Base-by-base conservation (phyloP, 2,888 invertebrate species). In the Heteromurus nitidus region DNA sequence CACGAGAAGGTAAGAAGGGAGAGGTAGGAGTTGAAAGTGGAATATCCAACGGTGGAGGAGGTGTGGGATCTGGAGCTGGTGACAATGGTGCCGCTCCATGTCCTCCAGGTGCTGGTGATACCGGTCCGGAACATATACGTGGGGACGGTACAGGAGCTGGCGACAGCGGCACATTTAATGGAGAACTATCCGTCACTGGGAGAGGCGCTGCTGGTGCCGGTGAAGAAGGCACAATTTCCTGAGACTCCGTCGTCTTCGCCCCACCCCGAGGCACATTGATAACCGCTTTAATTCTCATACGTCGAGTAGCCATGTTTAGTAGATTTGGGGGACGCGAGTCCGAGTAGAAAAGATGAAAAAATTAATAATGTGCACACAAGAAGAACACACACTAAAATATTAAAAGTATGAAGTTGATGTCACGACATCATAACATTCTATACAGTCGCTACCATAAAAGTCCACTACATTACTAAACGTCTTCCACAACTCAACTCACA, bases 251-350 rank as follows among this genome's bases (percentile, higher is more conserved):
- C 2, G 36, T 22, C 62, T 77, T 80, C 11, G 20, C 26, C 28
- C 80, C 80, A 18, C 83, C 81, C 1, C 80, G 77, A 0, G 84
- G 82, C 0, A 86, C 80, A 53, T 86, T 86, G 11, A 85, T 85
- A 69, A 85, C 80, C 16, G 84, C 85, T 55, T 86, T 86, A 26
- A 85, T 86, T 76, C 85, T 69, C 83, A 85, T 86, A 3, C 86
- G 84, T 20, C 86, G 77, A 55, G 83, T 84, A 26, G 84, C 84
- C 84, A 82, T 74, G 53, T 47, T 81, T n/a, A 26, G 3, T 13
- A 60, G 18, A 36, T 16, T 44, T 44, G 36, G 36, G 5, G 36
- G 7, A 13, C n/a, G n/a, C n/a, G n/a, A n/a, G n/a, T n/a, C n/a
- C n/a, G n/a, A n/a, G n/a, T n/a, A n/a, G n/a, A n/a, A n/a, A n/a